Percentiles rank a stretch among this genome's conserved stretches.
These are phyloP conservation scores for Andrena hattorfiana DNA, from an alignment of 2,888 invertebrate genomes.

Conservation along the genomic window DNA sequence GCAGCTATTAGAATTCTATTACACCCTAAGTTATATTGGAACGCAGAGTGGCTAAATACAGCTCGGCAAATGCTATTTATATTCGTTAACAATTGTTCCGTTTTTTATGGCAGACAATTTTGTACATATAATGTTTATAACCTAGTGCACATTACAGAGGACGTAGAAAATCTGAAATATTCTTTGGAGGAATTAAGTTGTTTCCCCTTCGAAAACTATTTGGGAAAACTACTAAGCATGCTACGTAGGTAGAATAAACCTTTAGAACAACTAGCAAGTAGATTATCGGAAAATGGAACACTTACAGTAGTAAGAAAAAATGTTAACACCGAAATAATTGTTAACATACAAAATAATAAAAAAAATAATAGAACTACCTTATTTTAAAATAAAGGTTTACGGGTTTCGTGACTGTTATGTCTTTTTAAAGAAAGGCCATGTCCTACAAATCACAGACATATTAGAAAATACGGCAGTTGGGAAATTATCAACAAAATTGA, in stretches of 20 bases:
- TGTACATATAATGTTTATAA: constrained; percentile 43
- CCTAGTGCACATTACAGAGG: constrained; percentile 30
- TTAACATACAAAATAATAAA: constrained; percentile 20
- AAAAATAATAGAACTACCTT: constrained; percentile 32
- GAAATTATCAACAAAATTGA: constrained; percentile 24
- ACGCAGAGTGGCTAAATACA: constrained; percentile 15
- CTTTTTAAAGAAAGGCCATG: constrained; percentile 8
- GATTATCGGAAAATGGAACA: constrained; percentile 24
- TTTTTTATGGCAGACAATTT: constrained; percentile 38
- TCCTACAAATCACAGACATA: background rate
- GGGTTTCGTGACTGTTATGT: constrained; percentile 14
- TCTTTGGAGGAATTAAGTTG: constrained; percentile 32
- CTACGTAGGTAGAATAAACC: background rate
- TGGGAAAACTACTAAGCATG: constrained; percentile 1
- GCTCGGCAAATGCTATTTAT: constrained; percentile 7
- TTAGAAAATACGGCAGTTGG: constrained; percentile 18
- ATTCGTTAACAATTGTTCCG: constrained; percentile 21
- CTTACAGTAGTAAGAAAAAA: constrained; percentile 5
- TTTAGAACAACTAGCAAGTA: constrained; percentile 23
- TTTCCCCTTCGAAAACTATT: constrained; percentile 34
- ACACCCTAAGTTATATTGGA: constrained; percentile 9
- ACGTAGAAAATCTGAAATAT: constrained; percentile 41
- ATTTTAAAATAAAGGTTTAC: constrained; percentile 34
- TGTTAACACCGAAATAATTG: background rate
- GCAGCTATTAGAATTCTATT: constrained; percentile 30